These are phyloP conservation scores for Acleris literana DNA, from an alignment of 2,888 invertebrate genomes.

Conservation along the genomic window DNA sequence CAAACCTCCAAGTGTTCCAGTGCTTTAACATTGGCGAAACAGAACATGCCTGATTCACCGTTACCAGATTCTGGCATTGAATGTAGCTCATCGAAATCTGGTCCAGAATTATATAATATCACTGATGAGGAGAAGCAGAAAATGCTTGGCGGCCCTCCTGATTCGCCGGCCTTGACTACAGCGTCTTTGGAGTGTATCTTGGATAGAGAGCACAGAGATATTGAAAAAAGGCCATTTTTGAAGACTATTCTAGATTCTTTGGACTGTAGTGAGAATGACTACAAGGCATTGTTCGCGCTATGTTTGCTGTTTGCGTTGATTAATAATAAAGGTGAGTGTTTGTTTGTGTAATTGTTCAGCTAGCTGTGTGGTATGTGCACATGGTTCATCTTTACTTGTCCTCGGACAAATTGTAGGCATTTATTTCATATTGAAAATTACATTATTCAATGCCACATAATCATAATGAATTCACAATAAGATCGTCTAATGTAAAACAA, in stretches of 20 bases:
- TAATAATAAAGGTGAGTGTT: conserved; percentile 93
- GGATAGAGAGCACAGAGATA: conserved; percentile 69
- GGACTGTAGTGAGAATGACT: conserved; percentile 96
- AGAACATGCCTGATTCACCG: conserved; percentile 79
- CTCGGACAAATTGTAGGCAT: too few species aligned
- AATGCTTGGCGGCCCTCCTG: conserved; percentile 57
- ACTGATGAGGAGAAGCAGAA: conserved; percentile 97
- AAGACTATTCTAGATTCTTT: conserved; percentile 94
- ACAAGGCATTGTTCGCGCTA: conserved; percentile 94
- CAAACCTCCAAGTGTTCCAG: conserved; percentile 53
- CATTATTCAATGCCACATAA: too few species aligned
- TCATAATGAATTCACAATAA: too few species aligned
- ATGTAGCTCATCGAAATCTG: conserved; percentile 66
- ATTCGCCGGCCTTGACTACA: conserved; percentile 51
- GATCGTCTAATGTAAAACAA: too few species aligned
- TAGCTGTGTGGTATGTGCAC: neutral
- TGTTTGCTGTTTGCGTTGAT: conserved; percentile 96
- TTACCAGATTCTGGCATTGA: conserved; percentile 76
- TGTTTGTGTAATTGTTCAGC: neutral
- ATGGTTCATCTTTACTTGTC: too few species aligned
- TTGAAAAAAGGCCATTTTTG: conserved; percentile 90
- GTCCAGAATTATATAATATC: conserved; percentile 87
- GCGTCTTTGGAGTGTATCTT: conserved; percentile 61
- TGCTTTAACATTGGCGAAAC: conserved; percentile 46
- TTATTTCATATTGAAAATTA: too few species aligned